Percentiles rank a stretch among this genome's conserved stretches.
Conservation (phyloP, 92 coral and sea anemone species). For the Pocillopora meandrina region DNA sequence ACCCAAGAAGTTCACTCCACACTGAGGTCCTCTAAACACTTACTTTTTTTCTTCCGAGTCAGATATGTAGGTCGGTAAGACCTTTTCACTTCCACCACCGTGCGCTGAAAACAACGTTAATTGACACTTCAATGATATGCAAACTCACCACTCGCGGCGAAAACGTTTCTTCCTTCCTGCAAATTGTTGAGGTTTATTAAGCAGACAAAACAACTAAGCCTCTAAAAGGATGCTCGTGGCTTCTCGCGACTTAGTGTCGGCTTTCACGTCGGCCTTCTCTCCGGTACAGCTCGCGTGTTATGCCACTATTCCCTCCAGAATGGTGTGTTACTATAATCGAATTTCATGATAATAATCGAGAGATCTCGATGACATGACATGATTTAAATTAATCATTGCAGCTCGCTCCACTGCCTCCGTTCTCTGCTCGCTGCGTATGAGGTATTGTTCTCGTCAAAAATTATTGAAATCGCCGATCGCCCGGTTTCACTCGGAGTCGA, state of each 20-base stretch:
- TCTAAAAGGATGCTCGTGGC: conserved; percentile 11
- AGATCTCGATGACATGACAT: conserved; percentile 76
- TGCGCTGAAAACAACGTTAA: conserved; percentile 27
- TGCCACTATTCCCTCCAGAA: not conserved
- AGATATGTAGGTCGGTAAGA: conserved; percentile 3
- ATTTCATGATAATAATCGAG: conserved; percentile 70
- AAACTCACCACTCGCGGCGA: conserved; percentile 27
- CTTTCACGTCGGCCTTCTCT: conserved; percentile 15
- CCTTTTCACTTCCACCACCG: conserved; percentile 10
- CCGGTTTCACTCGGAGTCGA: not conserved
- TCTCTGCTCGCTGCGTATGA: conserved; percentile 51
- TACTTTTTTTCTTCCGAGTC: conserved; percentile 10
- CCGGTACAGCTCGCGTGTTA: not conserved
- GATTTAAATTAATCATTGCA: conserved; percentile 83
- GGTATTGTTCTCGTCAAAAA: conserved; percentile 31
- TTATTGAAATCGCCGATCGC: conserved; percentile 30
- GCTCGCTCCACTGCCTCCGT: conserved; percentile 57
- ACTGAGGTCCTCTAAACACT: conserved; percentile 6
- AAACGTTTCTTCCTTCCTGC: conserved; percentile 27
- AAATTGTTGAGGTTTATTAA: conserved; percentile 15
- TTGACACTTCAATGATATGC: conserved; percentile 37
- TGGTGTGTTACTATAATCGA: conserved; percentile 62
- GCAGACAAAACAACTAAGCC: conserved; percentile 21
- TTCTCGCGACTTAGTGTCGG: not conserved
- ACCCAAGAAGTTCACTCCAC: conserved; percentile 19